Conservation (phyloP, 2,888 invertebrate species). For the Acanthosepion lycidas region DNA sequence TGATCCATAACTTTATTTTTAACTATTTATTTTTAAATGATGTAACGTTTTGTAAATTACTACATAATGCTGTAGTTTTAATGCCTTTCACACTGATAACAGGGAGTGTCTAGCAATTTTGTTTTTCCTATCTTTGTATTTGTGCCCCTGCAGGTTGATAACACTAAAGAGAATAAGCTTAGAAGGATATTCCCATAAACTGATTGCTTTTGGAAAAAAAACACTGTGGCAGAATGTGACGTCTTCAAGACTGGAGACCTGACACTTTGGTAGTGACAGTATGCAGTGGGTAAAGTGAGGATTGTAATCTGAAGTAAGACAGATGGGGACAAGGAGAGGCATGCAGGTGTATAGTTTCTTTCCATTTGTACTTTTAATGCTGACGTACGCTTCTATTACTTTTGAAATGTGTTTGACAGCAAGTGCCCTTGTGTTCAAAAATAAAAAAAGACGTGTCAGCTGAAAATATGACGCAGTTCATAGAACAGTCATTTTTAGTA, state of each 20-base stretch:
- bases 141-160: not conserved
- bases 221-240: not conserved
- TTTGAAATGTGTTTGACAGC: not conserved
- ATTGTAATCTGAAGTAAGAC: not conserved
- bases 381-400: not conserved
- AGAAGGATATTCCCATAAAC: not conserved
- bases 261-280: not conserved
- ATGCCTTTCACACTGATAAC: no score
- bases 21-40: no score
- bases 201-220: not conserved
- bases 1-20: no score
- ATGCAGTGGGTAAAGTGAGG: not conserved
- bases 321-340: not conserved
- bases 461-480: not conserved
- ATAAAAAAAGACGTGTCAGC: not conserved
- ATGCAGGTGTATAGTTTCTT: not conserved
- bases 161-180: no score
- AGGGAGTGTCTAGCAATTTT: no score
- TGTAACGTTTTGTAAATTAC: no score
- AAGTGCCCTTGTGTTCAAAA: slow-evolving; percentile 33
- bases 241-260: not conserved
- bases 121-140: not conserved
- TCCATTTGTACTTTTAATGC: slow-evolving; percentile 13
- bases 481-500: not conserved
- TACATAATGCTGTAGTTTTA: no score